phyloP scores from a whole-genome alignment of 2,888 invertebrate species.

The Drosophila multiciliata region DNA sequence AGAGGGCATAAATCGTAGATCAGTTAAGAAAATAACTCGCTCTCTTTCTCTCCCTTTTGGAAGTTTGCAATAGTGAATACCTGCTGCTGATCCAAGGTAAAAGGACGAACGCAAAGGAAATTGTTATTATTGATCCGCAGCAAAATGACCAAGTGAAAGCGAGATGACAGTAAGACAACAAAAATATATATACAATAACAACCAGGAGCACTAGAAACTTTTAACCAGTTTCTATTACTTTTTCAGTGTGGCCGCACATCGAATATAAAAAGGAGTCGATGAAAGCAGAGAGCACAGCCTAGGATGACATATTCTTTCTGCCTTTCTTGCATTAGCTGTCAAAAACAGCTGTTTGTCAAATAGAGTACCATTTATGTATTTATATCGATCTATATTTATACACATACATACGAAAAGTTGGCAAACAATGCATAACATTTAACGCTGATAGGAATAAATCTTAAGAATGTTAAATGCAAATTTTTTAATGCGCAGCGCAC shows the following conservation, averaged over 20 bases:
- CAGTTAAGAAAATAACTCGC: not conserved
- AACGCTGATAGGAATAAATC: not conserved
- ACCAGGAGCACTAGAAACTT: slow-evolving; percentile 9
- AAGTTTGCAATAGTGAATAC: slow-evolving; percentile 21
- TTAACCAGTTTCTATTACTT: not conserved
- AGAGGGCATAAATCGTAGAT: not conserved
- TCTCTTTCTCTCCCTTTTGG: not conserved
- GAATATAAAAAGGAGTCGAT: not conserved
- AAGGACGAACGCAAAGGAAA: slow-evolving; percentile 24
- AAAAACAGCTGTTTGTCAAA: not conserved
- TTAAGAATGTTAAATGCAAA: not conserved
- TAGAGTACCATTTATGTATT: not conserved
- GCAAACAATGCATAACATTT: not conserved
- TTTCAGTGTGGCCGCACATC: not conserved
- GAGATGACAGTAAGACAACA: slow-evolving; percentile 35
- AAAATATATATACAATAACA: slow-evolving; percentile 19
- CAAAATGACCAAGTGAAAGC: slow-evolving; percentile 27
- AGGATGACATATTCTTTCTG: not conserved
- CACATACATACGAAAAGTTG: not conserved
- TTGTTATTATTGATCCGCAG: slow-evolving; percentile 56
- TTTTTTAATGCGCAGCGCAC: not conserved
- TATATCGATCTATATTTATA: not conserved
- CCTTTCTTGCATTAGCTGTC: not conserved
- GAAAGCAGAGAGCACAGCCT: not conserved
- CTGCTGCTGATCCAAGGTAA: slow-evolving; percentile 40